A percentile compares a stretch with the other conserved stretches of the same genome.
phyloP scores from a whole-genome alignment of 2,888 invertebrate species.

The Dasysyrphus tricinctus region DNA sequence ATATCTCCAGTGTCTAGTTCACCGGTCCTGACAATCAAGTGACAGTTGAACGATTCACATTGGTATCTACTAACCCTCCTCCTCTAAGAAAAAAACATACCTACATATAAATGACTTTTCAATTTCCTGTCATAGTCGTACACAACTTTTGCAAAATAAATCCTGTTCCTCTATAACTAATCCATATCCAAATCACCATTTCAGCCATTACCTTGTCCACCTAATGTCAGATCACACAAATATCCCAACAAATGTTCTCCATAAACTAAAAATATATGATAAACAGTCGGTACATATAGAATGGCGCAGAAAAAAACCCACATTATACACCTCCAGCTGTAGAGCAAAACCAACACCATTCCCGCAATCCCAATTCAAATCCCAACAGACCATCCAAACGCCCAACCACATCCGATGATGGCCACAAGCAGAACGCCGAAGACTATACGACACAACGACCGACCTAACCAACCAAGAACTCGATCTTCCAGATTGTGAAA shows the following conservation, averaged over 20 bases:
- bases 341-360: conserved; percentile 41
- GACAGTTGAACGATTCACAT: conserved; percentile 2
- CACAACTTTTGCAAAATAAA: conserved; percentile 31
- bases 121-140: conserved; percentile 20
- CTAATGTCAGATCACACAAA: conserved; percentile 48
- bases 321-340: conserved; percentile 73
- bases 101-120: conserved; percentile 13
- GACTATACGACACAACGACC: conserved; percentile 19
- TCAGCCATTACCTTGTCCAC: conserved; percentile 60
- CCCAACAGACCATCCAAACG: conserved; percentile 43
- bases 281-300: conserved; percentile 37
- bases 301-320: conserved; percentile 51
- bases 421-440: conserved; percentile 22
- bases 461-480: conserved; percentile 55
- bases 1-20: neutral
- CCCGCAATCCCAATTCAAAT: neutral
- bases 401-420: conserved; percentile 70
- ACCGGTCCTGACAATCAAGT: neutral
- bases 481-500: conserved; percentile 71
- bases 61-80: neutral
- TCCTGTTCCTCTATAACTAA: conserved; percentile 15
- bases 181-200: conserved; percentile 33
- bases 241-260: conserved; percentile 34
- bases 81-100: neutral
- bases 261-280: conserved; percentile 59